phyloP scores from a whole-genome alignment of 2,888 invertebrate species.

The Melipona bicolor region DNA sequence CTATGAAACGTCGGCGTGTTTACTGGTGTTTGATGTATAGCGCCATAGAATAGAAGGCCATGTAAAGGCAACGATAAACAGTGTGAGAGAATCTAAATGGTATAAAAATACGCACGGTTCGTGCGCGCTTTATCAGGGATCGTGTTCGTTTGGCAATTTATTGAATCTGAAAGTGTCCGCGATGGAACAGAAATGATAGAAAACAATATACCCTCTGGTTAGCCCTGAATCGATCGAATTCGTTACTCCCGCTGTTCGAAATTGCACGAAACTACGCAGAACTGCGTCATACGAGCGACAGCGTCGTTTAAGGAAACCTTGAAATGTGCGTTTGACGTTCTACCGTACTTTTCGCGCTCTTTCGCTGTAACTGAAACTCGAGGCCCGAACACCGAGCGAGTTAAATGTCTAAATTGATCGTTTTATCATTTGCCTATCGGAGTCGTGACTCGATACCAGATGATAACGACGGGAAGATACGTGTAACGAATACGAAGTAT shows the following conservation, averaged over 20 bases:
- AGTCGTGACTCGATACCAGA: background rate
- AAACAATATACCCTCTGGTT: conserved; percentile 21
- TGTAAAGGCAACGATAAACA: conserved; percentile 39
- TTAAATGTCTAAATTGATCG: background rate
- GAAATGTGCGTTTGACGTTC: conserved; percentile 55
- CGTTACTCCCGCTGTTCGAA: conserved; percentile 54
- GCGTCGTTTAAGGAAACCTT: conserved; percentile 59
- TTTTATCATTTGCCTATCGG: background rate
- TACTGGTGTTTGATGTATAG: conserved; percentile 57
- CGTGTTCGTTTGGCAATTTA: conserved; percentile 12
- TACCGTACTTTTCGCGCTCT: conserved; percentile 62
- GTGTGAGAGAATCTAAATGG: conserved; percentile 34
- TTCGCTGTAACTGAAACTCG: conserved; percentile 45
- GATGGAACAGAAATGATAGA: conserved; percentile 1
- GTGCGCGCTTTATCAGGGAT: background rate
- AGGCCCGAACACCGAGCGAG: conserved; percentile 7
- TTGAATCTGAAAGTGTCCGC: conserved; percentile 17
- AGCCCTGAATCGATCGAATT: conserved; percentile 60
- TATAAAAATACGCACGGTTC: background rate
- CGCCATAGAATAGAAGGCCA: conserved; percentile 35
- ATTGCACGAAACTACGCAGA: conserved; percentile 70
- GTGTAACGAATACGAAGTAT: background rate
- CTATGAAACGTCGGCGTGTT: conserved; percentile 55
- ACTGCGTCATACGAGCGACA: conserved; percentile 70
- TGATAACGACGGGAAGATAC: background rate